Percentiles rank a stretch among this genome's conserved stretches.
Conservation (phyloP, 2,888 invertebrate genomes). For the Trichogramma evanescens region DNA sequence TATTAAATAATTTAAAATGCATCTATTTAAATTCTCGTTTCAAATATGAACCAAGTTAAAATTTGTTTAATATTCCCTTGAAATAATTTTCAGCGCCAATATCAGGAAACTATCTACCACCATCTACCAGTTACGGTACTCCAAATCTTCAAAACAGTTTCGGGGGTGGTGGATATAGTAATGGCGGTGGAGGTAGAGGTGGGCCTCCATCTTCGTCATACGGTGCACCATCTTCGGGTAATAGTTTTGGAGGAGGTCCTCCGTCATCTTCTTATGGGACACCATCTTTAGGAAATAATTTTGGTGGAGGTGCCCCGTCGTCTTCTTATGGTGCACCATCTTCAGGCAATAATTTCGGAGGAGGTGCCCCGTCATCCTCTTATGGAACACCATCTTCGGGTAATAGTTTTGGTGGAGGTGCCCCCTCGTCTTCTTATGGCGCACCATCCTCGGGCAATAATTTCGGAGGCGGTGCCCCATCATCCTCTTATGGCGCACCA, state of each 20-base stretch:
- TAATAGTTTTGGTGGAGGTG: constrained; percentile 23
- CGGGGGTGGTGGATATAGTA: constrained; percentile 32
- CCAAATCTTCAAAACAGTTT: constrained; percentile 36
- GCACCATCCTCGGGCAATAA: constrained; percentile 35
- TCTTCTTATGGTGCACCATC: constrained; percentile 38
- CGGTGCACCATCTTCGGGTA: constrained; percentile 36
- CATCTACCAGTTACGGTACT: constrained; percentile 50
- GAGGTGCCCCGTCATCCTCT: constrained; percentile 42
- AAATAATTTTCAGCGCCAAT: constrained; percentile 48
- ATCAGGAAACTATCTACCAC: constrained; percentile 56
- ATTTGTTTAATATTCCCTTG: background rate
- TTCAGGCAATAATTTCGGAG: constrained; percentile 25
- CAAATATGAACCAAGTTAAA: background rate
- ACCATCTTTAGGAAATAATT: constrained; percentile 38
- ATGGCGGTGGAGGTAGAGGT: constrained; percentile 31
- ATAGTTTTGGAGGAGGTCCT: constrained; percentile 27
- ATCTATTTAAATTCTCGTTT: background rate
- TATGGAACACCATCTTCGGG: constrained; percentile 47
- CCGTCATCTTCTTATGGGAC: constrained; percentile 41
- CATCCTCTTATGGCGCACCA: constrained; percentile 42
- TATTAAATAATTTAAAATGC: background rate
- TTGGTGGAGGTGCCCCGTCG: constrained; percentile 37
- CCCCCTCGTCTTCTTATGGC: constrained; percentile 35
- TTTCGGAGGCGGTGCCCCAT: constrained; percentile 31
- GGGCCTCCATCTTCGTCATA: constrained; percentile 35